Evolutionary conservation across 2,113 vertebrate species (phyloP).

Genomic region (Microtus montanus): DNA sequence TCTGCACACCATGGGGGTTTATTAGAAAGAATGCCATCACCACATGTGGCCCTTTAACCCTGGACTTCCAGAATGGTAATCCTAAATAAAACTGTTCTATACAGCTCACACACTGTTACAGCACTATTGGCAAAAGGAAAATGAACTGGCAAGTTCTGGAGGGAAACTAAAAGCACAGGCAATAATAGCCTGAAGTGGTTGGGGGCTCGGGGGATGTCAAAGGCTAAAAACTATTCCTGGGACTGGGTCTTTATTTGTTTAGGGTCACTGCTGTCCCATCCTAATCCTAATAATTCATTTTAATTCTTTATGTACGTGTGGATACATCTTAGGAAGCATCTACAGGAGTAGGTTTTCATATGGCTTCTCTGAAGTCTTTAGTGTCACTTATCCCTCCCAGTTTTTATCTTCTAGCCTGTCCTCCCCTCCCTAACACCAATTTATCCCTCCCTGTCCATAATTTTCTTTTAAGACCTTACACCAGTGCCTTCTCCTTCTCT

Average conservation of each 20-base stretch:
- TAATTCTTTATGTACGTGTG: not conserved
- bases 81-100: not conserved
- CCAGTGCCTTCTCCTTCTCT: not conserved
- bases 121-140: not conserved
- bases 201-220: not conserved
- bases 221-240: not conserved
- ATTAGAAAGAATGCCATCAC: not conserved
- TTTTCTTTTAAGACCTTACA: not conserved
- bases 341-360: not conserved
- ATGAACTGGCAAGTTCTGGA: not conserved
- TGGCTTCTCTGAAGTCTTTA: not conserved
- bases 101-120: not conserved
- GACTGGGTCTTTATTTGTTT: not conserved
- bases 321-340: not conserved
- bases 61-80: not conserved
- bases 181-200: not conserved
- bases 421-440: not conserved
- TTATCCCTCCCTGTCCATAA: not conserved
- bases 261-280: not conserved
- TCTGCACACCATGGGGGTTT: not conserved
- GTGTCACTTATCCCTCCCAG: not conserved
- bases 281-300: not conserved
- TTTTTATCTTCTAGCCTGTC: not conserved
- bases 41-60: not conserved
- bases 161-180: not conserved